Base-by-base conservation (phyloP, 2,113 vertebrate species). In the Phyllostomus discolor region DNA sequence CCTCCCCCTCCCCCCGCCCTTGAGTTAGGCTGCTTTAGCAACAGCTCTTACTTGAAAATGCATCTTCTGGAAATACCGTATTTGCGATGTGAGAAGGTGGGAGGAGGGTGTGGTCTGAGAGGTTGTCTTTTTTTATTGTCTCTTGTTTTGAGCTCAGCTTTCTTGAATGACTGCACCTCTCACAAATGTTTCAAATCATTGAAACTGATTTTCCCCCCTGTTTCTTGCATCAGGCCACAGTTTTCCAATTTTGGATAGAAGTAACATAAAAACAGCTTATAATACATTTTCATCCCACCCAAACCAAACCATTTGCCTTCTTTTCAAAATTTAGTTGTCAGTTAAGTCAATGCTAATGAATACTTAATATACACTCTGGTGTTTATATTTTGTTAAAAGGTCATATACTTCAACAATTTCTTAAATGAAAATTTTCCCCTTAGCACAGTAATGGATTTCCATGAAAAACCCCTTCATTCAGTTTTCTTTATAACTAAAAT, bases 141-240 rank as follows among this genome's bases (percentile, higher is more conserved):
- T 92, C 0, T 67, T 75, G 79, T 96, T 98, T 97, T 97, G 95
- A 97, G 91, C 93, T 97, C 82, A 76, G 69, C 28, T 69, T 97
- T 26, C 83, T 97, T 70, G 46, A 96, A 91, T n/a, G 70, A 95
- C 52, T 94, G 24, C 38, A 15, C 86, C 89, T 98, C 94, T 98
- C 85, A 67, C 35, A 48, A 85, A 88, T 85, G 91, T 35, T 92
- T 97, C 78, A 95, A 24, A 20, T 54, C 67, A 38, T 48, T 96
- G 89, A 97, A 94, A 54, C 10, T 94, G 52, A 38, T 59, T 59
- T 80, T 41, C 24, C 22, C 86, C 46, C 35, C n/a, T 59, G 28
- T 38, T 97, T 93, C 66, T 96, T 82, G 95, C 97, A 87, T 87
- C 57, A 95, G 93, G 64, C 38, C 84, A 92, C 22, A 2, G 8